Percentiles rank a stretch among this genome's conserved stretches.
Evolutionary conservation across 2,113 vertebrate genomes (phyloP).

Genomic region (Sphyrna mokarran): DNA sequence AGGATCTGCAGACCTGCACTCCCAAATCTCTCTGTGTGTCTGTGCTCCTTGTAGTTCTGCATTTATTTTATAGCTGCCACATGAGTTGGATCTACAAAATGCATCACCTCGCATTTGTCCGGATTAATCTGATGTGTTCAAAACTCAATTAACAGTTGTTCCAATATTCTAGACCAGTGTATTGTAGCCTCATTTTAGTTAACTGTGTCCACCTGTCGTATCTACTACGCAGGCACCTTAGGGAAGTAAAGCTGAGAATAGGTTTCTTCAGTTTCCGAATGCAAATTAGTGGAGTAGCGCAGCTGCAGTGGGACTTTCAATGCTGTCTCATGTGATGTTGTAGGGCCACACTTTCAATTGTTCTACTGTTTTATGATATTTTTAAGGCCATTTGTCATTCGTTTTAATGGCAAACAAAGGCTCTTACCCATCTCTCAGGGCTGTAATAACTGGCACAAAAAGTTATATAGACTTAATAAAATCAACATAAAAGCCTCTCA

Average conservation of each 20-base stretch:
- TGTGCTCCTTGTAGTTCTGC: too few species aligned
- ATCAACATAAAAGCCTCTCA: conserved; percentile 31
- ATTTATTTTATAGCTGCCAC: too few species aligned
- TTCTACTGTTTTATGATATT: conserved; percentile 19
- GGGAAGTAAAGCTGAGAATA: conserved; percentile 30
- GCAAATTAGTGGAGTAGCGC: background rate
- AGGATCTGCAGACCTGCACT: too few species aligned
- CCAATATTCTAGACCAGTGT: background rate
- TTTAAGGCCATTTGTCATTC: conserved; percentile 35
- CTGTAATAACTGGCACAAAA: conserved; percentile 25
- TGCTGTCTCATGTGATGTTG: background rate
- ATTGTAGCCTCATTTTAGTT: background rate
- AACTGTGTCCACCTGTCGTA: background rate
- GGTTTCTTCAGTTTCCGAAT: background rate
- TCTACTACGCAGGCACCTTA: background rate
- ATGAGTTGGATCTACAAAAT: too few species aligned
- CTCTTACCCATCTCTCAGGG: background rate
- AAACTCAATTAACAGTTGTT: background rate
- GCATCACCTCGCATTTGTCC: too few species aligned
- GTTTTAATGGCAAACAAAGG: background rate
- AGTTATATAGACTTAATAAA: conserved; percentile 35
- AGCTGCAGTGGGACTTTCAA: conserved; percentile 1
- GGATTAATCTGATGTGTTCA: background rate
- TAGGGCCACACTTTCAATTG: background rate
- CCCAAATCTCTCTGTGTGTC: too few species aligned